phyloP scores from a whole-genome alignment of 2,888 invertebrate species.

The Conus canariensis region DNA sequence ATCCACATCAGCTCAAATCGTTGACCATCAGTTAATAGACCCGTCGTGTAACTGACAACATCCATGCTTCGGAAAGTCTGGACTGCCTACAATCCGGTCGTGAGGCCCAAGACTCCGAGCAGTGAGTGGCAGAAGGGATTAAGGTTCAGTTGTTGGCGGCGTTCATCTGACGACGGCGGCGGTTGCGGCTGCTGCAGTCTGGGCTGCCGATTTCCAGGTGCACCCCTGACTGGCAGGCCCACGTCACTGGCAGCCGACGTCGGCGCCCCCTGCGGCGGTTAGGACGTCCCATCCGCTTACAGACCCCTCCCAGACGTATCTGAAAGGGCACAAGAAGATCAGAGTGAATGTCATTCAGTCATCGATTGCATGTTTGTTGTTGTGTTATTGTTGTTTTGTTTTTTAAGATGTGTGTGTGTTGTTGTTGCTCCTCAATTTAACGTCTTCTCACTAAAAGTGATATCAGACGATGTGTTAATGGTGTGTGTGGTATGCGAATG shows the following conservation, averaged over 20 bases:
- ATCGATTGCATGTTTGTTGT: neutral
- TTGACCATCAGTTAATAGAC: no score
- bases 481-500: no score
- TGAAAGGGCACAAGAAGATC: neutral
- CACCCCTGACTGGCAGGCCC: constrained; percentile 11
- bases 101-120: no score
- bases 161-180: neutral
- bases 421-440: neutral
- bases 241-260: neutral
- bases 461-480: no score
- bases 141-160: neutral
- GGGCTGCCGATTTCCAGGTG: constrained; percentile 11
- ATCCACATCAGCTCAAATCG: no score
- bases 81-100: no score
- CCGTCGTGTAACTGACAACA: no score
- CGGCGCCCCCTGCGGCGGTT: neutral
- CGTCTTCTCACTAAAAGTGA: neutral
- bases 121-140: no score
- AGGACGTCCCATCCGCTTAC: neutral
- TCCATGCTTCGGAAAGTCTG: no score
- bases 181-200: neutral
- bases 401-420: neutral
- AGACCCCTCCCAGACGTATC: neutral
- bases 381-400: constrained; percentile 16
- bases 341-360: neutral